Percentiles rank a stretch among this genome's conserved stretches.
These are phyloP conservation scores for Xenus cinereus DNA, from an alignment of 2,113 vertebrate species.

Conservation along the genomic window DNA sequence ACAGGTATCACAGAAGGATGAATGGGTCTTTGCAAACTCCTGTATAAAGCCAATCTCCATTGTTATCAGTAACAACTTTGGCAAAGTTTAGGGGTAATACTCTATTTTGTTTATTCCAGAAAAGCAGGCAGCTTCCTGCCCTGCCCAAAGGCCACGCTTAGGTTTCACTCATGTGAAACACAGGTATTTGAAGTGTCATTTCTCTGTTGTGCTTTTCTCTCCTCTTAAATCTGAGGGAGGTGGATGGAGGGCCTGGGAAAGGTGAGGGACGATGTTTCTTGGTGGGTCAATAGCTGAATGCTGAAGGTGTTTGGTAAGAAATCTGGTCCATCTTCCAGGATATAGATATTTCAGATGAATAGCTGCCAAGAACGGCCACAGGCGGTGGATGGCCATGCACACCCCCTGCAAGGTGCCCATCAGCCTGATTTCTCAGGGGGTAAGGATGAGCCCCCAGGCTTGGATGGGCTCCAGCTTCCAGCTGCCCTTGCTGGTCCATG, in stretches of 20 bases:
- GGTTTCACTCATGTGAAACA: neutral
- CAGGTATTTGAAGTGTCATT: neutral
- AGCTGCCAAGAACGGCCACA: neutral
- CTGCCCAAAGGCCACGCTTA: neutral
- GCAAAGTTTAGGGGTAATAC: neutral
- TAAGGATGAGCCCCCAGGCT: neutral
- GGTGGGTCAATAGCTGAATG: neutral
- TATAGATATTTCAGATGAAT: neutral
- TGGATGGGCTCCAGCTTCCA: neutral
- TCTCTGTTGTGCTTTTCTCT: neutral
- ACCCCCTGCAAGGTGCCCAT: neutral
- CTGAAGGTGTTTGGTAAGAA: neutral
- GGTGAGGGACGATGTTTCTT: neutral
- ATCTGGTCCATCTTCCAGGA: rapidly evolving
- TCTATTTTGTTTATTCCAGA: neutral
- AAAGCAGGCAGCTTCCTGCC: neutral
- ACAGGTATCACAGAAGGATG: neutral
- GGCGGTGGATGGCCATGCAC: rapidly evolving
- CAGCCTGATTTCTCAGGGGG: neutral
- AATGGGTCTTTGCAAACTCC: neutral
- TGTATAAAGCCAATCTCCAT: neutral
- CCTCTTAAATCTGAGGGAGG: neutral
- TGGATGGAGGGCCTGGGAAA: neutral
- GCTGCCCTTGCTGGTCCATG: rapidly evolving
- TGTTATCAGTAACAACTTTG: neutral